Base-by-base conservation (phyloP, 2,113 vertebrate genomes). In the Turnix velox region DNA sequence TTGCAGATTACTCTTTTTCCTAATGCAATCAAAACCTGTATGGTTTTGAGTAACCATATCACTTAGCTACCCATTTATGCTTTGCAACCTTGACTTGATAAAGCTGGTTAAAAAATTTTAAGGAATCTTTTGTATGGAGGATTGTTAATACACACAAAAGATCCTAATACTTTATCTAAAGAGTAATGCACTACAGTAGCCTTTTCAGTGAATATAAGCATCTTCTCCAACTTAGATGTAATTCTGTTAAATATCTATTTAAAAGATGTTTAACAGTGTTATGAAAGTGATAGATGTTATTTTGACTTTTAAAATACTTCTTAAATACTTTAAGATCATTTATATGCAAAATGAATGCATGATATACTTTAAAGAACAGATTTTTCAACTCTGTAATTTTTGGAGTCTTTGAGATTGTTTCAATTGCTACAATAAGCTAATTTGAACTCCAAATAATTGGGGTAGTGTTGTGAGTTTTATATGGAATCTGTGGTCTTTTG, bases 361-460 rank as follows among this genome's bases (percentile, higher is more conserved):
- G 37, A 71, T 93, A 90, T 94, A 94, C 88, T 94, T 93, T 90
- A 93, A 97, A 96, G 94, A 96, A 96, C 42, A 93, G 87, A 83
- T 93, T 93, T 91, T 93, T 91, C 93, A 86, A 91, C 84, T 93
- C 22, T 4, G 48, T 96, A 97, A 97, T 97, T 97, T 97, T 94
- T 97, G 58, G 61, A 86, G 75, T 95, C 92, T 97, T 97, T 93
- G 97, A 97, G 90, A 92, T 93, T 94, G 95, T 93, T 96, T 97
- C 88, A 96, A 88, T 92, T 95, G 85, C 93, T 95, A 86, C 83
- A 90, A 68, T 92, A 68, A 95, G 93, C 88, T 94, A 97, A 97
- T 96, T 88, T 97, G 94, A 96, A 96, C 93, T 97, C 89, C 89
- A 96, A 96, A 97, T 98, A 97, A 98, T 96, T 97, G 97, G 96